phyloP scores from a whole-genome alignment of 2,888 invertebrate genomes.

The Cryptocheilus praepositus region DNA sequence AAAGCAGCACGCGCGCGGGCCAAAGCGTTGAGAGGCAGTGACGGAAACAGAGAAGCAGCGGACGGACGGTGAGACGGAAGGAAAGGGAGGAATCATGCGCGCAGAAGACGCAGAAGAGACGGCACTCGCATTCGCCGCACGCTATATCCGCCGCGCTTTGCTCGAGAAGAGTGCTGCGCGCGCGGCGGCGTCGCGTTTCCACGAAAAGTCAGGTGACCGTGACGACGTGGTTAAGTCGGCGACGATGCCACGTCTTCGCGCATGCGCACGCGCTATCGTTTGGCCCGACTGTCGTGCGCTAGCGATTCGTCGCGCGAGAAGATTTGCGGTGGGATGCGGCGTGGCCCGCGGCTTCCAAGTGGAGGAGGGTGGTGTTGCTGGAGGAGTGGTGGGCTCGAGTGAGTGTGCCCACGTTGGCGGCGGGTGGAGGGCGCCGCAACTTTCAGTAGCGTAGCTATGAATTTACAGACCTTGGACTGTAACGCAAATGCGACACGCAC shows the following conservation, averaged over 20 bases:
- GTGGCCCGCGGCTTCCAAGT: neutral
- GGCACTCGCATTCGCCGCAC: slow-evolving; percentile 33
- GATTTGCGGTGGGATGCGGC: slow-evolving; percentile 15
- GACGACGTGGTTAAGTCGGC: slow-evolving; percentile 55
- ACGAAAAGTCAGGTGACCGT: slow-evolving; percentile 62
- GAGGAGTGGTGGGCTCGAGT: neutral
- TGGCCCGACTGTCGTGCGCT: slow-evolving; percentile 19
- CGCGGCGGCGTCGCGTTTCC: slow-evolving; percentile 46
- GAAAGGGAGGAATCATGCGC: slow-evolving; percentile 9
- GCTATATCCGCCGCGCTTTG: slow-evolving; percentile 33
- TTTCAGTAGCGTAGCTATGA: slow-evolving; percentile 39
- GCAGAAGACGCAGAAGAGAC: slow-evolving; percentile 14
- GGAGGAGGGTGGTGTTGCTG: slow-evolving; percentile 13
- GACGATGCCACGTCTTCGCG: slow-evolving; percentile 50
- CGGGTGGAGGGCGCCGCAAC: slow-evolving; percentile 20
- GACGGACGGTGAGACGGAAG: neutral
- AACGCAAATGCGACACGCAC: slow-evolving; percentile 7
- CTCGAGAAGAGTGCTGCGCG: slow-evolving; percentile 21
- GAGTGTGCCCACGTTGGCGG: no score
- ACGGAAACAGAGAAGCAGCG: neutral
- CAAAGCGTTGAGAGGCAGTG: neutral
- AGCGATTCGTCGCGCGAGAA: slow-evolving; percentile 24
- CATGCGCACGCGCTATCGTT: slow-evolving; percentile 32
- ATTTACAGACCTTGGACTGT: slow-evolving; percentile 23
- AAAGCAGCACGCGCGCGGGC: neutral